Conservation (phyloP, 2,888 invertebrate species). For the Candidula unifasciata region DNA sequence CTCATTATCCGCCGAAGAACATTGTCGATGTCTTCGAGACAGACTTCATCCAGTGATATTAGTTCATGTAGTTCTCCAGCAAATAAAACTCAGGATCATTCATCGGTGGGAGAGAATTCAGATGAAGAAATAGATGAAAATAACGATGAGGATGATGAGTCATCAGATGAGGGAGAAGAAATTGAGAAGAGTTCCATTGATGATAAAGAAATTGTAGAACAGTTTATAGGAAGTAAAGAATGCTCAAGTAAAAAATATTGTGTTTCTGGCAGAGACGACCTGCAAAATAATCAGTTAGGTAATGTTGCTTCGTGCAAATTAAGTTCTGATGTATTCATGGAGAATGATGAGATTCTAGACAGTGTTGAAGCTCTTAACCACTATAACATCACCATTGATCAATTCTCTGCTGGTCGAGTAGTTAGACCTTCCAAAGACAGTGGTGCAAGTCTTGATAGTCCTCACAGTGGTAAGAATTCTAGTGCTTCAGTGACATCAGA, state of each 20-base stretch:
- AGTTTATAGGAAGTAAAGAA: not conserved
- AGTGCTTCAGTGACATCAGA: conserved; percentile 16
- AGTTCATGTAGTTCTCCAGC: conserved; percentile 21
- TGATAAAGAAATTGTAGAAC: conserved; percentile 10
- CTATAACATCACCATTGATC: not conserved
- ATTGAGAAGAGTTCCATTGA: conserved; percentile 11
- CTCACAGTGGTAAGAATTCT: not conserved
- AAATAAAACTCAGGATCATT: conserved; percentile 20
- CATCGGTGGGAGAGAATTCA: conserved; percentile 23
- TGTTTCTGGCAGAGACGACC: conserved; percentile 29
- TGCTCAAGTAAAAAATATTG: conserved; percentile 6
- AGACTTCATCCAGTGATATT: conserved; percentile 37
- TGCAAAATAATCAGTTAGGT: not conserved
- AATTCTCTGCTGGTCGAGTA: not conserved
- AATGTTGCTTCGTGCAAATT: not conserved
- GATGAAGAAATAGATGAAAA: conserved; percentile 2
- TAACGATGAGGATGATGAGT: conserved; percentile 24
- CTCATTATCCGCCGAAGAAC: conserved; percentile 38
- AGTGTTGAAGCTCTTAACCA: conserved; percentile 14
- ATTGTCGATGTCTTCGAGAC: conserved; percentile 32
- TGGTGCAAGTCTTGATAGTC: not conserved
- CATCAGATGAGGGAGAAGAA: conserved; percentile 20
- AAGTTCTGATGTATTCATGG: conserved; percentile 46
- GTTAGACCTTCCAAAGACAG: not conserved
- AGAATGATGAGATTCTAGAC: conserved; percentile 25